These are phyloP conservation scores for Platichthys flesus DNA, from an alignment of 2,113 vertebrate genomes.

Conservation along the genomic window DNA sequence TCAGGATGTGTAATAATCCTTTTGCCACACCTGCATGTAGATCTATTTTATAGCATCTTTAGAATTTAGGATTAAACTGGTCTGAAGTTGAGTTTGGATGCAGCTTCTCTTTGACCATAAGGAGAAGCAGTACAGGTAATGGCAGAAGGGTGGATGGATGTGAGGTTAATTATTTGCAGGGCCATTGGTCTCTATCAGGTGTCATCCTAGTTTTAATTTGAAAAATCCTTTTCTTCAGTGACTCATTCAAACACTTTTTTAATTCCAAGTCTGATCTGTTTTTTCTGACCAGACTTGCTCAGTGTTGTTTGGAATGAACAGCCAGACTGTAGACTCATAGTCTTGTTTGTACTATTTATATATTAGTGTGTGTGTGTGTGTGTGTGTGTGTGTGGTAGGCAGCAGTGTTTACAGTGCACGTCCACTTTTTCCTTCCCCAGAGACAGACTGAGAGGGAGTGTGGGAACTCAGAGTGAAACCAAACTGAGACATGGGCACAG, in stretches of 20 bases:
- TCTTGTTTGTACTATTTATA: background rate
- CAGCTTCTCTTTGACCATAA: too few relatives aligned
- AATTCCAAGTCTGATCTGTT: background rate
- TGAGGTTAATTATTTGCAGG: too few relatives aligned
- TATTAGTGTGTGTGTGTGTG: conserved; percentile 24
- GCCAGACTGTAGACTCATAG: background rate
- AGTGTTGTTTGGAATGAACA: background rate
- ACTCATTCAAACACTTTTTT: too few relatives aligned
- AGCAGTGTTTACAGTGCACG: conserved; percentile 46
- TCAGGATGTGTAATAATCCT: too few relatives aligned
- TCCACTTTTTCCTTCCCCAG: conserved; percentile 62
- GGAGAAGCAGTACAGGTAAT: too few relatives aligned
- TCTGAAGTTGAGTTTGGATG: too few relatives aligned
- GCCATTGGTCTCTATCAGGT: too few relatives aligned
- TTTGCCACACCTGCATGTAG: too few relatives aligned
- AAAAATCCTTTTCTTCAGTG: too few relatives aligned
- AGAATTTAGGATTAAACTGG: too few relatives aligned
- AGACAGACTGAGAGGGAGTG: conserved; percentile 44
- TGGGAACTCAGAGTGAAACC: conserved; percentile 57
- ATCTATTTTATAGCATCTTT: background rate
- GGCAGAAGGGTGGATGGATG: too few relatives aligned
- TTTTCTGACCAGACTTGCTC: background rate
- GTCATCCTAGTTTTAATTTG: too few relatives aligned
- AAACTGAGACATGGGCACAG: conserved; percentile 62
- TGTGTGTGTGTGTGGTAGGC: conserved; percentile 26